Percentiles rank a stretch among this genome's conserved stretches.
phyloP scores from a whole-genome alignment of 2,113 vertebrate genomes.

The Sander vitreus region DNA sequence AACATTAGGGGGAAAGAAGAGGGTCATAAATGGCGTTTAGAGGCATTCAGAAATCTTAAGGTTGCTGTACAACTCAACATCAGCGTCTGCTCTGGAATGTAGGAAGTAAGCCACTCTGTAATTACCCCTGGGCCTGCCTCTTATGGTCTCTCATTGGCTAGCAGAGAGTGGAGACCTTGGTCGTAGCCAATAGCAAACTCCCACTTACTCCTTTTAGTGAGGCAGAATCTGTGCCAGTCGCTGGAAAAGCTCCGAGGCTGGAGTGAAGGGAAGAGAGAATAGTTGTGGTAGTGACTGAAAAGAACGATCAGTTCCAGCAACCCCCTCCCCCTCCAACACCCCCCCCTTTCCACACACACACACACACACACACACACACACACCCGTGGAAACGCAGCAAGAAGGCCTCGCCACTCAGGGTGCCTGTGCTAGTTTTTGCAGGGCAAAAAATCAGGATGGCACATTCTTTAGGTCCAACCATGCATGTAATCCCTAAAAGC shows the following conservation, averaged over 20 bases:
- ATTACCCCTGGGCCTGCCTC: constrained; percentile 65
- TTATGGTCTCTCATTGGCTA: constrained; percentile 47
- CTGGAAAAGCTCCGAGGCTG: constrained; percentile 66
- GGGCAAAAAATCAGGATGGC: constrained; percentile 72
- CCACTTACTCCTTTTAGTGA: constrained; percentile 16
- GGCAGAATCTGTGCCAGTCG: constrained; percentile 53
- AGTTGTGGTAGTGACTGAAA: constrained; percentile 62
- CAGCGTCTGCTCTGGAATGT: constrained; percentile 73
- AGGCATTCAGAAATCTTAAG: constrained; percentile 24
- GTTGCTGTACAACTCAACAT: constrained; percentile 40
- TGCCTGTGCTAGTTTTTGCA: constrained; percentile 48
- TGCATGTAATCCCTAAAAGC: constrained; percentile 62
- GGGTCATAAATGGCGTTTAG: constrained; percentile 1
- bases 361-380: neutral
- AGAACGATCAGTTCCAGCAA: constrained; percentile 61
- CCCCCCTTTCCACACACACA: neutral
- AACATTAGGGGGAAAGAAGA: neutral
- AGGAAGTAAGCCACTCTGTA: constrained; percentile 75
- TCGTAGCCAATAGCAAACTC: constrained; percentile 39
- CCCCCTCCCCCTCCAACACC: neutral
- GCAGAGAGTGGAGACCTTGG: neutral
- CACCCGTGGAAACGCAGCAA: constrained; percentile 26
- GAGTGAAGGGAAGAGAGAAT: constrained; percentile 61
- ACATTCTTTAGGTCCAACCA: constrained; percentile 70
- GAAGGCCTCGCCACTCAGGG: constrained; percentile 46